Base-by-base conservation (phyloP, 2,888 invertebrate genomes). In the Theretra japonica region DNA sequence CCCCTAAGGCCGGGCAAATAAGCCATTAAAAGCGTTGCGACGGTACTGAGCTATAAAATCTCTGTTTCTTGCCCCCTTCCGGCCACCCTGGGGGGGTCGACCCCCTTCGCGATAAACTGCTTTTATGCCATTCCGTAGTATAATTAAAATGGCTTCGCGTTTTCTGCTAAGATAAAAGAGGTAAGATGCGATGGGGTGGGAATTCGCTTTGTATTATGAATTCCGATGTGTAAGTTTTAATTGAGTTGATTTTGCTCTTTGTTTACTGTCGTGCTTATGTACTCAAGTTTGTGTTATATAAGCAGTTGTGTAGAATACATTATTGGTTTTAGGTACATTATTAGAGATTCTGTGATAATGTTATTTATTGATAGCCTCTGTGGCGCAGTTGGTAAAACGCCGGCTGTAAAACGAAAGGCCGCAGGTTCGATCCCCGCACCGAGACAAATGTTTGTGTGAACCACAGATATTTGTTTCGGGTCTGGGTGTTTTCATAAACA, bases 21-120 rank as follows among this genome's bases (percentile, higher is more conserved):
- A 94, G 93, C 94, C 92, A 94, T 94, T 93, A 94, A 93, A 93
- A 93, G 91, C 92, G 65, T 89, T 88, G 90, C 90, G 89, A 90
- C 90, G 91, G 88, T 87, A 86, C 87, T 88, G 86, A 86, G 90
- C 94, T 93, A 93, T 94, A 94, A 94, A 94, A 94, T 94, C 94
- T 94, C 88, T 92, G 94, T 93, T 93, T 93, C 94, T 94, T 94
- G 88, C 88, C 89, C 90, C 92, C 89, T 79, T 77, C 81, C 80
- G 80, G 83, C 82, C 79, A 82, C 81, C 79, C 75, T 75, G 74
- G 74, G 75, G n/a, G 77, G 77, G 79, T 78, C 79, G 78, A 73
- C 70, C 77, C 75, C 74, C 82, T 73, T 75, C 84, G 87, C 92
- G 90, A 91, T 93, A 93, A 93, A 93, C 93, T 92, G 93, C 92